phyloP scores from a whole-genome alignment of 1,140 invertebrate genomes.

The Heliconius eleuchia region DNA sequence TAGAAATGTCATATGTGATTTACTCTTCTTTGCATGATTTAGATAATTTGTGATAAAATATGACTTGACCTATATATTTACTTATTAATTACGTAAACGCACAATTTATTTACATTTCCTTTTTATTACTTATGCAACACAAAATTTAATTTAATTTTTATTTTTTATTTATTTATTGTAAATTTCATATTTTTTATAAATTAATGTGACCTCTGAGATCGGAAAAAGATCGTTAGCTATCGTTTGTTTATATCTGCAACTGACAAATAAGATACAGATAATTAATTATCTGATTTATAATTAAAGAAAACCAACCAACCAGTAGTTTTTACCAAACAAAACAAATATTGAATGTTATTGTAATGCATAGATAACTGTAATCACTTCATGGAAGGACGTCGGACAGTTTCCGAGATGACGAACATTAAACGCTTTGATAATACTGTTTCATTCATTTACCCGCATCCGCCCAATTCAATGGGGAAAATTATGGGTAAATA shows the following conservation, averaged over 20 bases:
- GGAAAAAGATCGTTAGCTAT: not conserved
- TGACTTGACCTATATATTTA: too few relatives aligned
- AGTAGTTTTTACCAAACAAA: not conserved
- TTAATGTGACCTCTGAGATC: not conserved
- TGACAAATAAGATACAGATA: not conserved
- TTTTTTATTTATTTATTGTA: too few relatives aligned
- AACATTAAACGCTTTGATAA: not conserved
- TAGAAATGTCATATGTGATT: too few relatives aligned
- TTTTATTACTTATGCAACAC: too few relatives aligned
- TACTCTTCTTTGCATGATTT: too few relatives aligned
- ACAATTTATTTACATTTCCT: too few relatives aligned
- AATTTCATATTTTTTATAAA: too few relatives aligned
- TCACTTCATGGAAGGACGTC: not conserved
- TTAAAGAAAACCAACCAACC: not conserved
- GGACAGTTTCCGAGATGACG: not conserved
- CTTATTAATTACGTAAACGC: too few relatives aligned
- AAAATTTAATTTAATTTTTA: too few relatives aligned
- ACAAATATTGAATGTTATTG: slow-evolving; percentile 4
- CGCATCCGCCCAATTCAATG: not conserved
- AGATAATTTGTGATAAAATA: too few relatives aligned
- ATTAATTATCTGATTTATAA: not conserved
- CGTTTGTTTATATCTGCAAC: not conserved
- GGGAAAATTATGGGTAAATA: too few relatives aligned
- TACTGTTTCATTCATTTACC: not conserved
- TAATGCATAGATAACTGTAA: not conserved